These are phyloP conservation scores for Trissolcus brochymenae DNA, from an alignment of 2,888 invertebrate genomes.

Conservation along the genomic window DNA sequence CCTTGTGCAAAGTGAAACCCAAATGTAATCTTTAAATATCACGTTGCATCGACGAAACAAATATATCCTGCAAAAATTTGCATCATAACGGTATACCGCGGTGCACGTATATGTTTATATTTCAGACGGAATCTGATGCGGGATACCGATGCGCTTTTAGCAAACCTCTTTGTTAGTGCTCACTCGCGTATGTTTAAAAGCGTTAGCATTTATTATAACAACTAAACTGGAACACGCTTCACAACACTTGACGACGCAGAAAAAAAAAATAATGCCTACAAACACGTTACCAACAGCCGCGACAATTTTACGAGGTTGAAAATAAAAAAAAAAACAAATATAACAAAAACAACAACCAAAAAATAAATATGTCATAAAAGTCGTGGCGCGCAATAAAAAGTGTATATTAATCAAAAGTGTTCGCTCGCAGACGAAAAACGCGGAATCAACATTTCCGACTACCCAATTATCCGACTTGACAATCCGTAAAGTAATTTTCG, in stretches of 20 bases:
- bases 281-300: slow-evolving; percentile 17
- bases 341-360: slow-evolving; percentile 11
- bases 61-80: slow-evolving; percentile 43
- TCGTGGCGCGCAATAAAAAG: slow-evolving; percentile 2
- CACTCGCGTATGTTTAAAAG: slow-evolving; percentile 44
- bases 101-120: slow-evolving; percentile 36
- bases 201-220: slow-evolving; percentile 51
- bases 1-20: slow-evolving; percentile 20
- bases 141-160: slow-evolving; percentile 53
- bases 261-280: slow-evolving; percentile 21
- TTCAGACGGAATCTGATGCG: slow-evolving; percentile 47
- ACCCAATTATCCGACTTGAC: slow-evolving; percentile 33
- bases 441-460: slow-evolving; percentile 27
- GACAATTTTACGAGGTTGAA: slow-evolving; percentile 22
- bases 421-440: slow-evolving; percentile 1
- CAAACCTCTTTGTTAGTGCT: slow-evolving; percentile 49
- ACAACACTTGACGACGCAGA: slow-evolving; percentile 44
- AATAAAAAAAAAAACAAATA: slow-evolving; percentile 8
- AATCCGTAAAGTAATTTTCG: slow-evolving; percentile 39
- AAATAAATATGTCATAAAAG: neutral
- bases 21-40: slow-evolving; percentile 40
- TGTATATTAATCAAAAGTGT: slow-evolving; percentile 17
- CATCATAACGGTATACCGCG: slow-evolving; percentile 41
- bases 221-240: slow-evolving; percentile 44
- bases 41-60: slow-evolving; percentile 41